Evolutionary conservation across 2,888 invertebrate species (phyloP), one percentile per base, ranked within the genome.

Genomic region (Ophioninae sp.): DNA sequence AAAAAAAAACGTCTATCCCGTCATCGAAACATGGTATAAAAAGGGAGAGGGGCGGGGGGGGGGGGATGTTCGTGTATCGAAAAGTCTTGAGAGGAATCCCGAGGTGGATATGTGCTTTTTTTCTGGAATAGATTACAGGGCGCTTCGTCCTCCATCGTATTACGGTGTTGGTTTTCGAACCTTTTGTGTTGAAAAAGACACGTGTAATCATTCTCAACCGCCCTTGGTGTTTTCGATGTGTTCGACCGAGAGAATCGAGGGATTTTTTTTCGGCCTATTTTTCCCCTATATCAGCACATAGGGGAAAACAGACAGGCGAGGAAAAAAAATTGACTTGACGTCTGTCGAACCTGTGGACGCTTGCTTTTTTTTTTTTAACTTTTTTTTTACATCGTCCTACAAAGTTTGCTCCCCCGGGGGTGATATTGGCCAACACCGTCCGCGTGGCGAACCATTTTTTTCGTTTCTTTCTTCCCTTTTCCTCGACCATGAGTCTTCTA

Each of bases 121-220:
- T 76, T 73, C 61, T 68, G 87, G 86, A 85, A 88, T 87, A 90
- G 91, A 93, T 93, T 93, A 93, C 92, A 93, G 92, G 93, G 93
- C 92, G 89, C 91, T 88, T 87, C 83, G 85, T 86, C 86, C 86
- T 85, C 91, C 91, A 90, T 90, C 93, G 91, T 91, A 92, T 92
- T 92, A 92, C 92, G 91, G 93, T 93, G 93, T 93, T 93, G 93
- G 93, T 93, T 93, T 93, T 93, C 93, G 93, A 93, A 93, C 93
- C 93, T 93, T 93, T 93, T 93, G 93, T 92, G 93, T 92, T 93
- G 92, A 92, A 85, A 92, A 92, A 92, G 93, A 92, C 92, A 91
- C 91, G 90, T 91, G 90, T 91, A 93, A 93, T 93, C 92, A 92
- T 92, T 88, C 85, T 86, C 86, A 79, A 77, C 79, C 51, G 17